phyloP scores from a whole-genome alignment of 1,140 invertebrate genomes.

The Drosophila murphyi region DNA sequence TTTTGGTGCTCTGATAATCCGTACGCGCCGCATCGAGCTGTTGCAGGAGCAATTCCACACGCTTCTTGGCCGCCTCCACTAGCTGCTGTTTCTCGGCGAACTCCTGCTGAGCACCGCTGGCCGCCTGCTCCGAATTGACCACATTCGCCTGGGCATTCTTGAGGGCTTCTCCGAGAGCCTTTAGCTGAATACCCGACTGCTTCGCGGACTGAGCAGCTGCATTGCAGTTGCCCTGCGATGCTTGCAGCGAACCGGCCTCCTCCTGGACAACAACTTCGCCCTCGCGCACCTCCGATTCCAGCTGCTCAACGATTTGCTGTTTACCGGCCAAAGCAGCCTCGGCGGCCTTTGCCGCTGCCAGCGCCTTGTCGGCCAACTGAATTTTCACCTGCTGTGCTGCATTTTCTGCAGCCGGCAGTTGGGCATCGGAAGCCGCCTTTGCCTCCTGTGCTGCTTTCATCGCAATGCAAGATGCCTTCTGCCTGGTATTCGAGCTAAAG shows the following conservation, averaged over 20 bases:
- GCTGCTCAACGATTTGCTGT: constrained; percentile 86
- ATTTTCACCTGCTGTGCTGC: constrained; percentile 88
- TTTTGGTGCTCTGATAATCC: constrained; percentile 87
- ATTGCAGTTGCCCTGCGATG: constrained; percentile 86
- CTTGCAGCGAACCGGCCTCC: constrained; percentile 86
- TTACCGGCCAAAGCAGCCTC: constrained; percentile 88
- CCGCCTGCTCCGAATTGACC: constrained; percentile 86
- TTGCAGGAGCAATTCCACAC: constrained; percentile 86
- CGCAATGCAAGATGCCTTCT: constrained; percentile 86
- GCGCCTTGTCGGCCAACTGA: constrained; percentile 88
- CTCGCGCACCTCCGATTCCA: constrained; percentile 87
- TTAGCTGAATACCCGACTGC: constrained; percentile 85
- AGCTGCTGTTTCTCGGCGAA: constrained; percentile 87
- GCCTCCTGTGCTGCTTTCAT: constrained; percentile 88
- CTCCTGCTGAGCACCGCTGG: constrained; percentile 86
- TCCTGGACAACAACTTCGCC: constrained; percentile 88
- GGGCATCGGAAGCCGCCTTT: constrained; percentile 88
- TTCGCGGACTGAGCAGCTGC: constrained; percentile 86
- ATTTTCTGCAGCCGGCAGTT: constrained; percentile 87
- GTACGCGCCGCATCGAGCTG: constrained; percentile 86
- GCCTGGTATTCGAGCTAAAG: neutral
- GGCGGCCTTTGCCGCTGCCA: constrained; percentile 88
- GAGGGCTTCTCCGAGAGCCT: constrained; percentile 32
- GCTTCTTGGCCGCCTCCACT: constrained; percentile 87
- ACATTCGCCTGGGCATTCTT: constrained; percentile 85